These are phyloP conservation scores for Cheirogaleus medius DNA, from an alignment of 2,113 vertebrate species.

Conservation along the genomic window DNA sequence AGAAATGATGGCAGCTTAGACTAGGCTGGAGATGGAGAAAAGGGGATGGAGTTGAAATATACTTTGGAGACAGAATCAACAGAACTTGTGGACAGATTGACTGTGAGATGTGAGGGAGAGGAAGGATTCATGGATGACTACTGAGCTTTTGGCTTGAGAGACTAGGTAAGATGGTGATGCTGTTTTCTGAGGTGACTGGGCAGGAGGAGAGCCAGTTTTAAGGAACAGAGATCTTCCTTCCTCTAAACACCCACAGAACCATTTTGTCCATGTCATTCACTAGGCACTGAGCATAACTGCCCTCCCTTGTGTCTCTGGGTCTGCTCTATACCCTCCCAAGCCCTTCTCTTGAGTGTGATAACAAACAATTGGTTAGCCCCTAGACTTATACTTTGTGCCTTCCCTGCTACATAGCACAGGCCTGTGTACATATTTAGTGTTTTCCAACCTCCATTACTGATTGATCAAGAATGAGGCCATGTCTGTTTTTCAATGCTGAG, in stretches of 20 bases:
- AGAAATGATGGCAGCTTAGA: slow-evolving; percentile 15
- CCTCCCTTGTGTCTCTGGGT: neutral
- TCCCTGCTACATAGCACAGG: neutral
- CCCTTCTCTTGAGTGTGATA: neutral
- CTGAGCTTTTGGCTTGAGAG: slow-evolving; percentile 4
- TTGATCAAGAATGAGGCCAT: slow-evolving; percentile 33
- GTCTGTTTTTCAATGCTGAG: neutral
- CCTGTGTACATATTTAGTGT: neutral
- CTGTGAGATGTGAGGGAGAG: neutral
- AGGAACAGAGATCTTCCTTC: neutral
- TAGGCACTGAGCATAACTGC: neutral
- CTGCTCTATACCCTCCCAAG: neutral
- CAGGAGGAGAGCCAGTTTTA: neutral
- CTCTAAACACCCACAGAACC: neutral
- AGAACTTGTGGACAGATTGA: neutral
- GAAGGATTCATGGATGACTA: neutral
- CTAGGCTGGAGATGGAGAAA: neutral
- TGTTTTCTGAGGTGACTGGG: neutral
- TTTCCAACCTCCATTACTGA: neutral
- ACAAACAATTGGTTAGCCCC: neutral
- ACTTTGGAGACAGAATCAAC: slow-evolving; percentile 13
- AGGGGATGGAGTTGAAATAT: neutral
- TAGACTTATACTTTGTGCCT: neutral
- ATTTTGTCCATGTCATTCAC: slow-evolving; percentile 8
- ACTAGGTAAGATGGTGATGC: neutral